These are phyloP conservation scores for Semotilus atromaculatus DNA, from an alignment of 2,797 vertebrate genomes.

Conservation along the genomic window DNA sequence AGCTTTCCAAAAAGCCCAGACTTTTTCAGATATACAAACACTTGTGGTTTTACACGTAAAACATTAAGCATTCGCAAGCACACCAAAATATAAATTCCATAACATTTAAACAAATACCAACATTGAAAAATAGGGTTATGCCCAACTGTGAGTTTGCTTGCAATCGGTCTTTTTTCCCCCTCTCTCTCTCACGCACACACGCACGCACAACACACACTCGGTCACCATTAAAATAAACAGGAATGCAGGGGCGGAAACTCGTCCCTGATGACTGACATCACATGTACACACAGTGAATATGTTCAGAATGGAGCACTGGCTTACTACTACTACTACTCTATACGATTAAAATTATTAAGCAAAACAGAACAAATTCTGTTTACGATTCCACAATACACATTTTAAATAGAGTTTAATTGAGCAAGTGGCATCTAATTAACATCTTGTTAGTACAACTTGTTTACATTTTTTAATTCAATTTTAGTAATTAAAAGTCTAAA, in stretches of 20 bases:
- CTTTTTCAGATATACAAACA: slow-evolving; percentile 51
- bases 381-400: neutral
- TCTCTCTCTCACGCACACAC: slow-evolving; percentile 1
- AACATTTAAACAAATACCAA: slow-evolving; percentile 27
- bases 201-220: neutral
- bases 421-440: neutral
- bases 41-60: slow-evolving; percentile 55
- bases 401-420: neutral
- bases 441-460: neutral
- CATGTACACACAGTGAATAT: slow-evolving; percentile 11
- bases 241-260: slow-evolving; percentile 29
- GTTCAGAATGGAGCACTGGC: neutral
- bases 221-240: slow-evolving; percentile 41
- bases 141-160: neutral
- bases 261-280: neutral
- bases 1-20: slow-evolving; percentile 63
- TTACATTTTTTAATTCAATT: neutral
- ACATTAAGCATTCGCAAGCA: slow-evolving; percentile 17
- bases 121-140: slow-evolving; percentile 40
- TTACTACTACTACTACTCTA: neutral
- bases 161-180: too few relatives aligned
- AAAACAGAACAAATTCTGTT: neutral
- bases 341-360: too few relatives aligned
- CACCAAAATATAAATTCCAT: slow-evolving; percentile 4
- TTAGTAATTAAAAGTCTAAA: neutral